Base-by-base conservation (phyloP, 2,113 vertebrate species). In the Struthio camelus region DNA sequence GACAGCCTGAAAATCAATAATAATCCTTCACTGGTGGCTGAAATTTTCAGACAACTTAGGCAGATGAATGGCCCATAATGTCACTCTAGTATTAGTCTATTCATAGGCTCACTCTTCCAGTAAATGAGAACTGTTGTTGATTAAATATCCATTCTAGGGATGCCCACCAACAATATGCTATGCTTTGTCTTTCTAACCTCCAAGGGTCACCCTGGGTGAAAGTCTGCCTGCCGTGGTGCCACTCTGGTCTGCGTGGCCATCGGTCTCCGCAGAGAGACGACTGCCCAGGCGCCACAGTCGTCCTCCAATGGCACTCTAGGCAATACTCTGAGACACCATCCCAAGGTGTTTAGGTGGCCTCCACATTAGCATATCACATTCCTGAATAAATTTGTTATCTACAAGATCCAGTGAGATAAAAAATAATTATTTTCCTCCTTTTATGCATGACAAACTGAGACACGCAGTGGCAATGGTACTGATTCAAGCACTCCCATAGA, bases 1-100 rank as follows among this genome's bases (percentile, higher is more conserved):
- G 97, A 97, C 96, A 97, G 94, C 79, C 91, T 97, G 71, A 98
- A 98, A 98, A 97, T 98, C 97, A 97, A 98, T 98, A 98, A 98
- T 97, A 97, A 98, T 98, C 90, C 94, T 97, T 97, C 61, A 88
- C 76, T 85, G 61, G 93, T 97, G 94, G 90, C 92, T 98, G 94
- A 97, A 96, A 97, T 96, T 97, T 98, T 98, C 71, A 97, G 96
- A 93, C 92, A 96, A 97, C 95, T 98, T 96, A 95, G 96, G 92
- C 85, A 97, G 95, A 97, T 7, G 7, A 97, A 98, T 97, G 87
- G 96, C 71, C 90, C 93, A 84, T 93, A 94, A 96, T 96, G 87
- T 97, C 96, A 97, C 65, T 97, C 94, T 95, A 88, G 85, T 94
- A 94, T 96, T 95, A 94, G 88, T 93, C 92, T 97, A 91, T 96